These are phyloP conservation scores for Alca torda DNA, from an alignment of 2,797 vertebrate genomes.

Conservation along the genomic window DNA sequence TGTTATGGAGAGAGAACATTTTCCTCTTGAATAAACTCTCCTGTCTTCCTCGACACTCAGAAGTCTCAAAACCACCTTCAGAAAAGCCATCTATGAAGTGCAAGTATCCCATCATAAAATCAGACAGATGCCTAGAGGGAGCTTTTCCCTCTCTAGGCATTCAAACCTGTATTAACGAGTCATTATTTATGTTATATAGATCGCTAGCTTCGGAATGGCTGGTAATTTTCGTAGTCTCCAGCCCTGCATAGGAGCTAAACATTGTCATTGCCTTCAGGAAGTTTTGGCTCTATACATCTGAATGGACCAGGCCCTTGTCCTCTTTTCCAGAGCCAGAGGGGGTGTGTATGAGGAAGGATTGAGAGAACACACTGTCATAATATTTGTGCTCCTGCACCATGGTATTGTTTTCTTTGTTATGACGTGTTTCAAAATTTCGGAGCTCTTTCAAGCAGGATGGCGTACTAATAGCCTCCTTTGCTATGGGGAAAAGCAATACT, in stretches of 20 bases:
- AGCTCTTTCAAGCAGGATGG: not conserved
- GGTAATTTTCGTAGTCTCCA: not conserved
- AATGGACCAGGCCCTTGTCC: not conserved
- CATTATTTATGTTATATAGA: not conserved
- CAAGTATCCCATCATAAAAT: not conserved
- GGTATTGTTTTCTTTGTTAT: conserved; percentile 16
- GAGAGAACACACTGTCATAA: not conserved
- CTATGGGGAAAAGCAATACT: not conserved
- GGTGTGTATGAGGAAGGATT: not conserved
- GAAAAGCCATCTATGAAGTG: not conserved
- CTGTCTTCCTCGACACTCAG: not conserved
- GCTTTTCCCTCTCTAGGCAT: not conserved
- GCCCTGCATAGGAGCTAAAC: not conserved
- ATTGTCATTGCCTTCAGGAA: not conserved
- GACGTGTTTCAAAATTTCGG: conserved; percentile 11
- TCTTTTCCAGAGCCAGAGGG: conserved; percentile 15
- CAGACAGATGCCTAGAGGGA: not conserved
- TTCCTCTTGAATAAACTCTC: not conserved
- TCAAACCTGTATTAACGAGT: not conserved
- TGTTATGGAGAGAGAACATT: not conserved
- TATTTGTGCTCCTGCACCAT: conserved; percentile 44
- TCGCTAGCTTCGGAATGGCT: not conserved
- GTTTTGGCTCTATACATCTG: not conserved
- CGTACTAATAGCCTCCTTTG: not conserved
- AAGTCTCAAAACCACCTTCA: not conserved